Conservation (phyloP, 1,140 invertebrate species). For the Drosophila baimaii region DNA sequence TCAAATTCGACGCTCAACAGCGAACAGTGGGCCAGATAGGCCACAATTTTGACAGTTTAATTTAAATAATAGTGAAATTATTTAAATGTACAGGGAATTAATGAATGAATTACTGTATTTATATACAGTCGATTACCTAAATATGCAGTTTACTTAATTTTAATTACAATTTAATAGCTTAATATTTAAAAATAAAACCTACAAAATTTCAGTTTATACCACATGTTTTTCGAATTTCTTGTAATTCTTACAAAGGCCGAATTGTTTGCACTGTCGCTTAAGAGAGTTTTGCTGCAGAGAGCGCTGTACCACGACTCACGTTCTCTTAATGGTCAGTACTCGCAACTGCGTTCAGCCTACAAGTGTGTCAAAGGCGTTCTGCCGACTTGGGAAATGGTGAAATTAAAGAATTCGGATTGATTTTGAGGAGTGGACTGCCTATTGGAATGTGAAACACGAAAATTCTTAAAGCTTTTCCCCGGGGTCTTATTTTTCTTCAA, state of each 20-base stretch:
- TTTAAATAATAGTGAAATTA: no score
- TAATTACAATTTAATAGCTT: no score
- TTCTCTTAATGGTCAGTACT: neutral
- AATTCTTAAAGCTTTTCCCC: no score
- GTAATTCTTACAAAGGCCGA: neutral
- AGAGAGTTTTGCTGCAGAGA: neutral
- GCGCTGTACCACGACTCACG: neutral
- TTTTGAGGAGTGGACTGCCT: no score
- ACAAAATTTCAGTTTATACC: no score
- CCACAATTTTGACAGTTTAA: neutral
- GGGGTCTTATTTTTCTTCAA: no score
- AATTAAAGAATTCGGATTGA: no score
- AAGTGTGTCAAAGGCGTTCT: neutral
- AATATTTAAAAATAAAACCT: no score
- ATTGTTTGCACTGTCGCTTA: neutral
- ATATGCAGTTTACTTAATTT: neutral
- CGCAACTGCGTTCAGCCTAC: neutral
- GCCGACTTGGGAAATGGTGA: neutral
- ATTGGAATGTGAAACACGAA: no score
- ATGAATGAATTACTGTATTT: no score
- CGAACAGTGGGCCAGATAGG: constrained; percentile 13
- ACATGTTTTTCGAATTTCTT: neutral
- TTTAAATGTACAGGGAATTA: no score
- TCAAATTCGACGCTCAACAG: constrained; percentile 31
- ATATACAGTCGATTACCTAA: no score